Base-by-base conservation (phyloP, 2,113 vertebrate genomes). In the Prolemur simus region DNA sequence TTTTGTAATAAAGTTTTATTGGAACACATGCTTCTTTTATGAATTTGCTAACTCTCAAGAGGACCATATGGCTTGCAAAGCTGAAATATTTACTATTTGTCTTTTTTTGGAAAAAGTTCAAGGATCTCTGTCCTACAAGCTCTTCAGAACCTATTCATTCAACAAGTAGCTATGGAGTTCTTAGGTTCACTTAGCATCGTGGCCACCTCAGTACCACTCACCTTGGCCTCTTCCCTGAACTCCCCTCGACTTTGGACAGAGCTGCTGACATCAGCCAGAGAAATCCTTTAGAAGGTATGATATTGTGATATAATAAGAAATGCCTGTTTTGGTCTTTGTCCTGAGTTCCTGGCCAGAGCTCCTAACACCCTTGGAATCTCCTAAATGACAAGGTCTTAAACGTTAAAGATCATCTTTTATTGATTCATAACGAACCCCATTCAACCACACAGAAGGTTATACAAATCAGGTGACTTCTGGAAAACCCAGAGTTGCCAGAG, bases 101-200 rank as follows among this genome's bases (percentile, higher is more conserved):
- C 27, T 2, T 56, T 29, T 71, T 23, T 7, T 5, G 0, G 18
- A 18, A 21, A 14, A 27, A 11, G 39, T 8, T 14, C 17, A 2
- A 0, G 8, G 45, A 14, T 47, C 8, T 14, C 27, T 25, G 54
- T 17, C 39, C 37, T 39, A 17, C 8, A 20, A 29, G 58, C 9
- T 4, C 27, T 21, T 68, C 0, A 32, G 49, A 11, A 47, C 5
- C n/a, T n/a, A 2, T 11, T 14, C 5, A 27, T 2, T 13, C 47
- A 9, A 12, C 11, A 32, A 1, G 6, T 54, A 1, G 34, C 27
- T 17, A 54, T 20, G 8, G 5, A 15, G 68, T 37, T 8, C 37
- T 45, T 6, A 1, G 37, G 5, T 9, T 25, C 17, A 2, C 0
- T 3, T 3, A 29, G 56, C 11, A 0, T 17, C 21, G 8, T 54